Evolutionary conservation across 1,140 invertebrate genomes (phyloP), one percentile per base, ranked within the genome.

Genomic region (Conus ventricosus): DNA sequence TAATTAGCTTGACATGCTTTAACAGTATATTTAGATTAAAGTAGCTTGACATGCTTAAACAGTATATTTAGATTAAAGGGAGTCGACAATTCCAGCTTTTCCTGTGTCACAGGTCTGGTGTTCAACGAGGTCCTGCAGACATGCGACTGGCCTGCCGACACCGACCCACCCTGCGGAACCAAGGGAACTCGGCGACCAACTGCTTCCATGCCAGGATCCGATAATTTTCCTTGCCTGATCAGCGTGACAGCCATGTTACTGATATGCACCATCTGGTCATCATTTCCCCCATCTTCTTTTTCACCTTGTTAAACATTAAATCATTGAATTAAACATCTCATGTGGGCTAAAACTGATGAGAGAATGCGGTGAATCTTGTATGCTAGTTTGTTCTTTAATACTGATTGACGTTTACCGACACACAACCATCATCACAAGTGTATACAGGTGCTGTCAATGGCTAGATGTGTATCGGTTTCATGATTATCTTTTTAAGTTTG

Each of bases 51-150:
- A n/a, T n/a, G n/a, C n/a, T n/a, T n/a, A 57, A 57, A 57, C 55
- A 13, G 55, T 13, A 57, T 57, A 7, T 13, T 11, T 8, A 60
- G 15, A 11, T 60, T 2, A 15, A 60, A 60, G 57, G 57, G 1
- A 60, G 8, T 60, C 15, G 57, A 60, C 57, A 60, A 4, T 11
- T 60, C 8, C 15, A 60, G 8, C 57, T 8, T 60, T 60, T 60
- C 57, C 57, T 57, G 57, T 60, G 1, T 60, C 27, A 20, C 89
- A 92, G 92, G 76, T 86, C 82, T 91, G 25, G 92, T 92, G 20
- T 92, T 92, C 84, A 91, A 92, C 84, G 91, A 92, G 51, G 67
- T 5, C 1, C 51, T 88, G 15, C 90, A 91, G 80, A 88, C 91
- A 0, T 92, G 92, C 87, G 90, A 92, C 88, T 92, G 90, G 90